Conservation (phyloP, 1,140 invertebrate species). For the Copidosoma floridanum region DNA sequence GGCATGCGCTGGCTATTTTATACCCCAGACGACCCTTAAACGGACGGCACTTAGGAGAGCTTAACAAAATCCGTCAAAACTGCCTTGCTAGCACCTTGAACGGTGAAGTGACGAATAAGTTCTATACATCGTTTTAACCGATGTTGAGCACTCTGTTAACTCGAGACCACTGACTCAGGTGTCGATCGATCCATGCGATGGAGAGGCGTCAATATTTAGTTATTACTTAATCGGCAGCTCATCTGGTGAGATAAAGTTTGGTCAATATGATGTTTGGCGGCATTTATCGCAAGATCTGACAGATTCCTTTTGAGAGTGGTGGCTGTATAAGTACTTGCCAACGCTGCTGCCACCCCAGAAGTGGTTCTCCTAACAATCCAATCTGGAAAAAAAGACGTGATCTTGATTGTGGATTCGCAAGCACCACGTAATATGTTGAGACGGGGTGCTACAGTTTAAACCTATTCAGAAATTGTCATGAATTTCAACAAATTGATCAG, state of each 20-base stretch:
- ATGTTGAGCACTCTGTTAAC: too few species aligned
- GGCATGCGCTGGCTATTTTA: too few species aligned
- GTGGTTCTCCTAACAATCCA: not conserved
- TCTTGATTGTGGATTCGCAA: not conserved
- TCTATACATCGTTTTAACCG: slow-evolving; percentile 14
- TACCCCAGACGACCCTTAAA: slow-evolving; percentile 19
- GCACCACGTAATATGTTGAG: not conserved
- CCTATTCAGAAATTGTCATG: too few species aligned
- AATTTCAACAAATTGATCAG: too few species aligned
- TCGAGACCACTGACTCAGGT: slow-evolving; percentile 29
- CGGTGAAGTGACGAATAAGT: slow-evolving; percentile 12
- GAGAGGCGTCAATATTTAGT: slow-evolving; percentile 30
- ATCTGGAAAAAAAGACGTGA: not conserved
- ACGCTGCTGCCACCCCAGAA: not conserved
- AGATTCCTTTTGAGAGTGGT: slow-evolving; percentile 5
- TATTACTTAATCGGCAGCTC: slow-evolving; percentile 38
- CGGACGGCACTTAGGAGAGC: too few species aligned
- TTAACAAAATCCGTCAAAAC: too few species aligned
- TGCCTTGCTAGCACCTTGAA: too few species aligned
- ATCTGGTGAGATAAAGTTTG: not conserved
- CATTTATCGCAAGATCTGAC: slow-evolving; percentile 1
- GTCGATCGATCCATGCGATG: slow-evolving; percentile 22
- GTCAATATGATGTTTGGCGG: not conserved
- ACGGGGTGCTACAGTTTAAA: too few species aligned
- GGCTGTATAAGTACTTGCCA: slow-evolving; percentile 6